Percentiles rank a stretch among this genome's conserved stretches.
These are phyloP conservation scores for Siniperca chuatsi DNA, from an alignment of 2,113 vertebrate species.

Conservation along the genomic window DNA sequence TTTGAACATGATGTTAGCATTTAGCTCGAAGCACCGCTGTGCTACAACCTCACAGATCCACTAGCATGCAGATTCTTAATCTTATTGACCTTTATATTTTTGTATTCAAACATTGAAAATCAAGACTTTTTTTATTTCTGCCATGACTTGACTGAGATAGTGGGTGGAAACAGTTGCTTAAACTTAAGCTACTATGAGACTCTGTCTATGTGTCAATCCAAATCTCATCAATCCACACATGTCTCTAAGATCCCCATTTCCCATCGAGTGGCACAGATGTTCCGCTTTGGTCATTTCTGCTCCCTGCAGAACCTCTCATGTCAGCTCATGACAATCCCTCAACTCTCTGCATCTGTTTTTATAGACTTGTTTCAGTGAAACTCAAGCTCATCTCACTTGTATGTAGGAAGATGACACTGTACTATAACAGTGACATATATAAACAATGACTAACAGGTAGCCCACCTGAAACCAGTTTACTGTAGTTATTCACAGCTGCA, in stretches of 20 bases:
- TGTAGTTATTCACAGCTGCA: not conserved
- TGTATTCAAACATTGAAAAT: no score
- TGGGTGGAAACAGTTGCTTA: no score
- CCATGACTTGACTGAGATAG: no score
- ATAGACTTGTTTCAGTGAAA: not conserved
- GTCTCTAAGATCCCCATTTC: not conserved
- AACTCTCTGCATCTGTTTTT: no score
- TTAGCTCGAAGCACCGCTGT: no score
- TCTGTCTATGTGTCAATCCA: not conserved
- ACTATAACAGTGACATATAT: not conserved
- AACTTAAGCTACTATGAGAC: not conserved
- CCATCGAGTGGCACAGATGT: slow-evolving; percentile 15
- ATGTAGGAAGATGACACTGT: not conserved
- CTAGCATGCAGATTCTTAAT: no score
- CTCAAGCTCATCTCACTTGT: not conserved
- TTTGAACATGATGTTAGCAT: no score
- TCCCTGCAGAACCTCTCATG: not conserved
- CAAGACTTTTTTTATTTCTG: no score
- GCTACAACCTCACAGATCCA: no score
- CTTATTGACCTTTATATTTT: no score
- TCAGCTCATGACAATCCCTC: not conserved
- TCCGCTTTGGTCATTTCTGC: not conserved
- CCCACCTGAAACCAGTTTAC: not conserved
- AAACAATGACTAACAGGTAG: not conserved
- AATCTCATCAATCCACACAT: not conserved